A percentile compares a stretch with the other conserved stretches of the same genome.
These are phyloP conservation scores for Clarias fuscus DNA, from an alignment of 2,797 vertebrate genomes.

Conservation along the genomic window DNA sequence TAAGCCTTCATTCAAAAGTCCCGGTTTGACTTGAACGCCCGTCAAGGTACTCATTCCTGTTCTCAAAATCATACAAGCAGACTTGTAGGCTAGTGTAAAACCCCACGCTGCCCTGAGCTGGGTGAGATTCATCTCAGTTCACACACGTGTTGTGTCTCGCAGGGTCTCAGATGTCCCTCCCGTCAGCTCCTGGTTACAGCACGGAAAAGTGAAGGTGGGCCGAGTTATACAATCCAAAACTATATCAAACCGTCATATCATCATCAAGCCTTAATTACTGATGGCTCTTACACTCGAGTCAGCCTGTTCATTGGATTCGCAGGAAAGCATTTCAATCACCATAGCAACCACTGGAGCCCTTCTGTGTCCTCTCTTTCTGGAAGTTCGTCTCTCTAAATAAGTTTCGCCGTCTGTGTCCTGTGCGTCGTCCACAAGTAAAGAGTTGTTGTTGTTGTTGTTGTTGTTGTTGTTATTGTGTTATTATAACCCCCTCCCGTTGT, in stretches of 20 bases:
- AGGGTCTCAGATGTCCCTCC: neutral
- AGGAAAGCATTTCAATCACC: neutral
- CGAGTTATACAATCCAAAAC: neutral
- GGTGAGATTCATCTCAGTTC: neutral
- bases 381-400: neutral
- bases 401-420: neutral
- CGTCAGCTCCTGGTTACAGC: neutral
- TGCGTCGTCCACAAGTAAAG: neutral
- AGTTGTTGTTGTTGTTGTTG: neutral
- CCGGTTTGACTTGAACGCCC: no score
- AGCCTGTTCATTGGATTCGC: neutral
- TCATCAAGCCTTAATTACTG: neutral
- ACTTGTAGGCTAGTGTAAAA: neutral
- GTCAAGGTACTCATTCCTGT: no score
- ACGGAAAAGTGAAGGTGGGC: no score
- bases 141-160: neutral
- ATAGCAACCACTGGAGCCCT: neutral
- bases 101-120: no score
- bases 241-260: neutral
- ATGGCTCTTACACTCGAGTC: neutral
- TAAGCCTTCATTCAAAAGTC: no score
- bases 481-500: no score
- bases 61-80: no score
- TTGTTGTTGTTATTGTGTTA: neutral
- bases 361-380: neutral